Base-by-base conservation (phyloP, 2,888 invertebrate genomes). In the Proisotoma minuta region DNA sequence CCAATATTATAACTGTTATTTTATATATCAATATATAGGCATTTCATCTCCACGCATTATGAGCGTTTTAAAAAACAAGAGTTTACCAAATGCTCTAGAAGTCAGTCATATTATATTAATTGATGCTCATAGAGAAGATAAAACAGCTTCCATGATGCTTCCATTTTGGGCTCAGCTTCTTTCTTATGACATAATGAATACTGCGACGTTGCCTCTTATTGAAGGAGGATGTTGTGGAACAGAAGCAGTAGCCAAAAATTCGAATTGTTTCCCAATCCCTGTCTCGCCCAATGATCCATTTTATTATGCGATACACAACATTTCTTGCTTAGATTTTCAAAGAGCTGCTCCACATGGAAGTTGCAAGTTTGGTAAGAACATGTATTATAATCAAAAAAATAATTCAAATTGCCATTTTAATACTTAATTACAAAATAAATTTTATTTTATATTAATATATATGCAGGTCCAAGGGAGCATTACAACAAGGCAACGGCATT, bases 141-240 rank as follows among this genome's bases (percentile, higher is more conserved):
- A 86, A 0, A 80, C 69, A 89, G 91, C 76, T 87, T 89, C 0
- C 88, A 89, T 0, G 1, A 88, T 92, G 87, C 77, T 91, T 65
- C 91, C 91, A 0, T 87, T 91, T 3, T 92, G 90, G 83, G 92
- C 91, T 0, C 91, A 92, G 79, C 91, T 93, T 78, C 75, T 92
- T 15, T 91, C 91, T 77, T 91, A 92, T 72, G 92, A 92, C 71
- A 85, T 92, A 59, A 90, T 91, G 0, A 88, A 90, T 4, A 91
- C 91, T 0, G 90, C 91, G 0, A 78, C 88, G 5, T 87, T 84
- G 72, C 85, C 86, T 75, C 34, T 8, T 10, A 15, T 8, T 34
- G 15, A 34, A 34, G 15, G 15, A 34, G 34, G 34, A 15, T 34
- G 34, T 34, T 34, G 34, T 15, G 15, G 15, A 15, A 15, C 34